Evolutionary conservation across 2,113 vertebrate genomes (phyloP).

Genomic region (Picathartes gymnocephalus): DNA sequence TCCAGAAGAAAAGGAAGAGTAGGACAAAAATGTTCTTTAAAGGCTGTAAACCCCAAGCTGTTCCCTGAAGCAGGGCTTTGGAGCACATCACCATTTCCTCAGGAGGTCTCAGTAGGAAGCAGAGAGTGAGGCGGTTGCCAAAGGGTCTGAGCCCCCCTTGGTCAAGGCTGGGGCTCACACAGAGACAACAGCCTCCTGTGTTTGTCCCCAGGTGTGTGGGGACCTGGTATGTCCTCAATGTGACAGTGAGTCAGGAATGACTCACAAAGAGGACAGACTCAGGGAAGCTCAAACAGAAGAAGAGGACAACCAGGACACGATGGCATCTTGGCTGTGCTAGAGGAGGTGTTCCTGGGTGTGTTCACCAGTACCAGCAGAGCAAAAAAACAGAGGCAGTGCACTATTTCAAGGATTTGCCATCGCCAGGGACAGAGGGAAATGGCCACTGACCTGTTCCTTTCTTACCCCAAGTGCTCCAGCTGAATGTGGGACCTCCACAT

Average conservation of each 20-base stretch:
- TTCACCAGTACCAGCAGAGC: neutral
- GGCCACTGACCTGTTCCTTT: neutral
- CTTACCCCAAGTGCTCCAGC: neutral
- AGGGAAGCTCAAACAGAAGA: accelerated
- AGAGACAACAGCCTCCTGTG: accelerated
- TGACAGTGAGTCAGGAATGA: neutral
- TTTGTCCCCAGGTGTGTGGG: neutral
- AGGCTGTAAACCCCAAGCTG: neutral
- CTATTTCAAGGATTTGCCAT: neutral
- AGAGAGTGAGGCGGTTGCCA: neutral
- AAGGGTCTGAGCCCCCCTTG: accelerated
- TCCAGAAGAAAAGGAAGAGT: neutral
- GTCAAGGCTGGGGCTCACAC: neutral
- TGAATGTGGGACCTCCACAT: neutral
- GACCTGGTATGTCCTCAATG: accelerated
- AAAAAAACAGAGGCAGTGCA: neutral
- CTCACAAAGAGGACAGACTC: neutral
- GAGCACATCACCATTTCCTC: accelerated
- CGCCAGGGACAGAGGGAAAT: neutral
- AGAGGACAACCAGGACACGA: neutral
- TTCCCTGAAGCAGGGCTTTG: neutral
- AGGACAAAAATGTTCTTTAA: neutral
- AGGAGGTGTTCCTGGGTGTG: neutral
- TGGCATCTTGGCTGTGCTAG: neutral
- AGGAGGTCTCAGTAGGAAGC: neutral